Evolutionary conservation across 2,113 vertebrate genomes (phyloP).

Genomic region (Jacana jacana): DNA sequence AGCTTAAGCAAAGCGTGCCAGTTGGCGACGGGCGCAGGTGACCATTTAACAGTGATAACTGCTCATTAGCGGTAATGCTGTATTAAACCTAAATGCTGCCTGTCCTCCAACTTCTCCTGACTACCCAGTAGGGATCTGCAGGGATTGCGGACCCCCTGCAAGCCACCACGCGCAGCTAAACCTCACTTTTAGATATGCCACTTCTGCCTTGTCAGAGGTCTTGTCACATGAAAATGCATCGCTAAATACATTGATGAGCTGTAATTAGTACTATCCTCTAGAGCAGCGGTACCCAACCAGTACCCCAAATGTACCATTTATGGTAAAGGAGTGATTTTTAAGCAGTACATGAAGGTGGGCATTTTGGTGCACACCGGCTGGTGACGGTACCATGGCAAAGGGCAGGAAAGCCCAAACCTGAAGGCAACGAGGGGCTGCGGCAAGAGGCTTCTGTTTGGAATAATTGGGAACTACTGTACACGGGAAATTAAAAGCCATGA

Average conservation of each 20-base stretch:
- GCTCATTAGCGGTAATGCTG: neutral
- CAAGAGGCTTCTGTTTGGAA: neutral
- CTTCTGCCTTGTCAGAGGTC: neutral
- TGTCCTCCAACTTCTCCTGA: neutral
- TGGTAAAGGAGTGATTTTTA: neutral
- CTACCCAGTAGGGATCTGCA: neutral
- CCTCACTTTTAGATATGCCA: neutral
- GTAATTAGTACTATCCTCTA: neutral
- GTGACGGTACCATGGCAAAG: neutral
- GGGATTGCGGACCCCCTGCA: fast-evolving
- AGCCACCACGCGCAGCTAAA: neutral
- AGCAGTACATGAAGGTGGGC: neutral
- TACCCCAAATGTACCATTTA: neutral
- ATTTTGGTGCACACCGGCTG: neutral
- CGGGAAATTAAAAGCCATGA: neutral
- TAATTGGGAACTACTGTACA: neutral
- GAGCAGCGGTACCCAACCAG: neutral
- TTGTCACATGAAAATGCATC: neutral
- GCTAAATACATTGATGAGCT: neutral
- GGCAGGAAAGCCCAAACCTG: neutral
- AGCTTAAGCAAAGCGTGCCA: neutral
- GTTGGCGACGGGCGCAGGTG: neutral
- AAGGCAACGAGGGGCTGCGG: neutral
- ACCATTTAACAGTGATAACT: neutral
- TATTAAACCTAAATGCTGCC: neutral